Evolutionary conservation across 2,113 vertebrate species (phyloP).

Genomic region (Chelonoidis abingdonii): DNA sequence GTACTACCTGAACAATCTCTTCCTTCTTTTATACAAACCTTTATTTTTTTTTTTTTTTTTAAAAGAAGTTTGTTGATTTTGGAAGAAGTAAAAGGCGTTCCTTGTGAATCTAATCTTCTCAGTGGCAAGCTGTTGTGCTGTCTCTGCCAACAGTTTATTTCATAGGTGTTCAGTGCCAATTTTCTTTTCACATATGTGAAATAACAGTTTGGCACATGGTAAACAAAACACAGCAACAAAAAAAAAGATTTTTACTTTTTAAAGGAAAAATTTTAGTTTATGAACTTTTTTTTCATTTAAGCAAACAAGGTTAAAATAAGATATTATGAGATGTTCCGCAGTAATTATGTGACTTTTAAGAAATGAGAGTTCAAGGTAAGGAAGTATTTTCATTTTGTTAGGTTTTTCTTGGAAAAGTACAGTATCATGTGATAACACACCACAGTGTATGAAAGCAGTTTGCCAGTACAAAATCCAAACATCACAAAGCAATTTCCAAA

Average conservation of each 20-base stretch:
- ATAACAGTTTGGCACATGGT: constrained; percentile 67
- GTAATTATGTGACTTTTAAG: constrained; percentile 65
- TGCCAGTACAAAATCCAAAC: constrained; percentile 59
- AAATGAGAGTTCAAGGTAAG: constrained; percentile 48
- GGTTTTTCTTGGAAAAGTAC: constrained; percentile 76
- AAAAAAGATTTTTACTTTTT: constrained; percentile 26
- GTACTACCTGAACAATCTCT: constrained; percentile 48
- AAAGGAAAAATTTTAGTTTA: constrained; percentile 41
- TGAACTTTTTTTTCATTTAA: constrained; percentile 58
- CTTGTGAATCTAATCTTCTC: constrained; percentile 70
- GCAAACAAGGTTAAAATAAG: constrained; percentile 61
- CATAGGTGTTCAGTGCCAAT: constrained; percentile 63
- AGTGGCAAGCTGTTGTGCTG: constrained; percentile 54
- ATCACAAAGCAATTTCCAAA: constrained; percentile 59
- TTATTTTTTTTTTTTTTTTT: neutral
- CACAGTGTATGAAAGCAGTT: constrained; percentile 39
- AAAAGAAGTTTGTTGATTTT: constrained; percentile 55
- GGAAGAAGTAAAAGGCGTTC: constrained; percentile 58
- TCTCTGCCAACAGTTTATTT: constrained; percentile 76
- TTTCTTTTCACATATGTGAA: constrained; percentile 73
- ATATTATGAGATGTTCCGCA: constrained; percentile 53
- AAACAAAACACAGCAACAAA: constrained; percentile 51
- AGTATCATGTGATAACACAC: constrained; percentile 51
- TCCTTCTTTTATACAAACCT: constrained; percentile 3
- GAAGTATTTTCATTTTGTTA: constrained; percentile 69